Conservation (phyloP, 2,797 vertebrate species). For the Paedocypris micromegethes region DNA sequence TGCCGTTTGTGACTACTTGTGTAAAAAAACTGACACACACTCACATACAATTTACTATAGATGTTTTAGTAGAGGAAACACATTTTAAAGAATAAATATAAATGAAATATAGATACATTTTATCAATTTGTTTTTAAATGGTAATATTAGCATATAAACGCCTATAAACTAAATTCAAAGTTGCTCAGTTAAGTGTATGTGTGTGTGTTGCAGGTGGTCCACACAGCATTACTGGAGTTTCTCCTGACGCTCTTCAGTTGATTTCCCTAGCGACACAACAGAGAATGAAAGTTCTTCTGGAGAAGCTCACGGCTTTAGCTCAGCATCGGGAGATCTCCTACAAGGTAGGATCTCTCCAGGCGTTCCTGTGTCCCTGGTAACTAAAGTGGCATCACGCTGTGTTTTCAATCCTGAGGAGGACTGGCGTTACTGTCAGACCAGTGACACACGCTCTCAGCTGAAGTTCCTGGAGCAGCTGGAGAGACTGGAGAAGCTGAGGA, state of each 20-base stretch:
- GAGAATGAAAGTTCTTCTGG: conserved; percentile 79
- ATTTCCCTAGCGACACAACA: conserved; percentile 89
- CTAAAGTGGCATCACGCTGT: neutral
- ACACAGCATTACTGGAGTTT: conserved; percentile 78
- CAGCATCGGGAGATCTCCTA: conserved; percentile 71
- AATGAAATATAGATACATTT: no score
- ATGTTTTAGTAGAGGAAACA: no score
- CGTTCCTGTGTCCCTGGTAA: no score
- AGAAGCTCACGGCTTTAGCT: conserved; percentile 80
- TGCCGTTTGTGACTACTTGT: no score
- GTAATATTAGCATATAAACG: no score
- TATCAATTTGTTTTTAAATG: no score
- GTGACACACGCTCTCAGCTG: conserved; percentile 82
- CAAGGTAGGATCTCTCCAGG: conserved; percentile 25
- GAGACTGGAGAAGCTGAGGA: conserved; percentile 79
- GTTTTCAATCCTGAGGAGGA: conserved; percentile 65
- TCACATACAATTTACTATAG: no score
- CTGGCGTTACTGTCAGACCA: conserved; percentile 67
- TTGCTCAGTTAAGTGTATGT: conserved; percentile 1
- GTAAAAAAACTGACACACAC: no score
- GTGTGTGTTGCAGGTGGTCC: conserved; percentile 24
- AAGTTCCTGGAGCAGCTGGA: conserved; percentile 88
- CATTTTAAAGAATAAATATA: no score
- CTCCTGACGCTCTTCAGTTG: conserved; percentile 83
- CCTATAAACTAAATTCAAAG: neutral